Base-by-base conservation (phyloP, 2,113 vertebrate species). In the Rhinolophus sinicus region DNA sequence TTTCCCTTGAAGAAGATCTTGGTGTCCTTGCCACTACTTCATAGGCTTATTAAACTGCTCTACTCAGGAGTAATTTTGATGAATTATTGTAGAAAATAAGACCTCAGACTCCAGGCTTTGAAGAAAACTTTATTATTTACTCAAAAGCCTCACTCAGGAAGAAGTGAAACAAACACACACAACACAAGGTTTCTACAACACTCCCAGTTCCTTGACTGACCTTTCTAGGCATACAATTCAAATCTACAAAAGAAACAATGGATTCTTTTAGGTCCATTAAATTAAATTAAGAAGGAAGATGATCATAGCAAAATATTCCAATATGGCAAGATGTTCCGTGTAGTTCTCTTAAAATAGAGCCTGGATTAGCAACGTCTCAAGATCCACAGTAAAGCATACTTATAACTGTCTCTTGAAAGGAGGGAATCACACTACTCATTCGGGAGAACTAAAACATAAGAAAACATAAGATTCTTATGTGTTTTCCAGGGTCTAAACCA, bases 121-220 rank as follows among this genome's bases (percentile, higher is more conserved):
- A 85, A n/a, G 26, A 87, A 93, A n/a, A 67, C 35, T 54, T 96
- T 38, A 67, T 96, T 77, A 69, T 88, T 94, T 77, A 62, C 62
- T 72, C 28, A 73, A 81, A 95, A 82, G 21, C 33, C n/a, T 84
- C 52, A 44, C 14, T 44, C 2, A 80, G 19, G 40, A 80, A 77
- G n/a, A 58, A 95, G 22, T 84, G 75, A 92, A 54, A 35, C 40
- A 90, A 91, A 88, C 12, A 73, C 16, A 70, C 10, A 64, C 0
- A 54, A 64, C 9, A 28, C 33, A 86, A 69, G 58, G 38, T 81
- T 73, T 87, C 35, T 70, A 44, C 26, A 47, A 80, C 2, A 64
- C 58, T 47, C 28, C 19, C 13, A 26, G 24, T 40, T 91, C 15
- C 33, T 83, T 80, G 7, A 40, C 40, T 78, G 50, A 84, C 13